Conservation (phyloP, 1,140 invertebrate species). For the Octopus bimaculoides region DNA sequence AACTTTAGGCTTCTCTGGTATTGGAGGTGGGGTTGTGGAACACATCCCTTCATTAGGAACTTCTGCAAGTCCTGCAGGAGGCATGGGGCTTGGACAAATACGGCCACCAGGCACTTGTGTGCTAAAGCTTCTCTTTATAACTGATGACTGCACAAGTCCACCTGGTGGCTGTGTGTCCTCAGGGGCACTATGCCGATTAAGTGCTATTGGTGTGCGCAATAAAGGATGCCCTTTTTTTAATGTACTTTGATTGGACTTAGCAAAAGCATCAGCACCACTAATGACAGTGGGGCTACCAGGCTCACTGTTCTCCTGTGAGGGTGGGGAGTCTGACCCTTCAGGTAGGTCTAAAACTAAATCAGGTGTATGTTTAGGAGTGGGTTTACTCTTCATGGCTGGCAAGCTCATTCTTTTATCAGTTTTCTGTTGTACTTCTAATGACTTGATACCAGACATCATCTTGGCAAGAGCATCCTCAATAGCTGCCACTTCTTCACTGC, state of each 20-base stretch:
- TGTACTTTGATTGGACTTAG: conserved; percentile 71
- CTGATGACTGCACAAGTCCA: conserved; percentile 19
- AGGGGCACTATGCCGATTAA: conserved; percentile 13
- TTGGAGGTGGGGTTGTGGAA: conserved; percentile 30
- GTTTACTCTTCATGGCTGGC: conserved; percentile 55
- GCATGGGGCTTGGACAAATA: conserved; percentile 58
- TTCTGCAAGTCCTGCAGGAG: conserved; percentile 45
- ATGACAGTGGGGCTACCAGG: conserved; percentile 43
- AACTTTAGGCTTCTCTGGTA: conserved; percentile 64
- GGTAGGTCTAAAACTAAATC: conserved; percentile 88
- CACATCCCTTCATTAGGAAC: conserved; percentile 4
- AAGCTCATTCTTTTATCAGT: conserved; percentile 45
- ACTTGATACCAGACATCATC: conserved; percentile 50
- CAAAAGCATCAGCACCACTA: conserved; percentile 51
- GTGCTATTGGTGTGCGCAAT: conserved; percentile 30
- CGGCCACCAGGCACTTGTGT: conserved; percentile 28
- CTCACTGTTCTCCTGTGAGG: conserved; percentile 35
- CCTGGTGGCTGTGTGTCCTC: conserved; percentile 25
- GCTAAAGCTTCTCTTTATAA: conserved; percentile 20
- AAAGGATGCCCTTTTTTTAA: conserved; percentile 68
- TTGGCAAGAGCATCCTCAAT: conserved; percentile 53
- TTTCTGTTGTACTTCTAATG: conserved; percentile 48
- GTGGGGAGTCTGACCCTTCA: conserved; percentile 32
- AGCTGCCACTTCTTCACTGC: conserved; percentile 47
- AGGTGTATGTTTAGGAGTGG: conserved; percentile 68